Conservation (phyloP, 2,797 vertebrate genomes). For the Vireo griseus region DNA sequence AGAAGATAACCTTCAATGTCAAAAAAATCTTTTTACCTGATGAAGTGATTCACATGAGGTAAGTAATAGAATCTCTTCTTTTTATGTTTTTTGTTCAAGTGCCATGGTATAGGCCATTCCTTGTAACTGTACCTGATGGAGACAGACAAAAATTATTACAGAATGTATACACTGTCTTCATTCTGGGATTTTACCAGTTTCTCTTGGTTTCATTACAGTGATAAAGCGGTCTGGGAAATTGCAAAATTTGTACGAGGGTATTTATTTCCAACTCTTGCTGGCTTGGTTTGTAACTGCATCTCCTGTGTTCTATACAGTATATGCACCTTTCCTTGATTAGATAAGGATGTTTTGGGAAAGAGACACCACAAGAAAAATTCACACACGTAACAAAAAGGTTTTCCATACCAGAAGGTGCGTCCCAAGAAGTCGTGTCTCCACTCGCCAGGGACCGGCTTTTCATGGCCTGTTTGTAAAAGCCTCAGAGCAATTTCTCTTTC, state of each 20-base stretch:
- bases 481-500: conserved; percentile 90
- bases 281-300: not conserved
- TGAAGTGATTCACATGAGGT: conserved; percentile 79
- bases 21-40: conserved; percentile 75
- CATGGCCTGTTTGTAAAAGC: conserved; percentile 91
- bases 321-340: not conserved
- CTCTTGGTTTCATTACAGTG: not conserved
- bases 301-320: rapidly evolving
- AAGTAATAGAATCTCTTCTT: conserved; percentile 85
- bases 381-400: rapidly evolving
- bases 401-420: conserved; percentile 82
- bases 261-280: not conserved
- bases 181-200: not conserved
- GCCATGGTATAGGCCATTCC: conserved; percentile 92
- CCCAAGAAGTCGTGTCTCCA: conserved; percentile 90
- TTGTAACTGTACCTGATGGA: conserved; percentile 85
- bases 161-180: rapidly evolving
- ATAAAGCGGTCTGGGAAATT: not conserved
- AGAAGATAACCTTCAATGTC: not conserved
- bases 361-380: not conserved
- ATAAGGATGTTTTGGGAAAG: not conserved
- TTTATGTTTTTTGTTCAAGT: conserved; percentile 86
- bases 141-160: not conserved
- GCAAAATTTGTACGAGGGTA: rapidly evolving
- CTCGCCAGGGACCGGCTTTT: conserved; percentile 85